These are phyloP conservation scores for Danionella dracula DNA, from an alignment of 2,797 vertebrate species.

Conservation along the genomic window DNA sequence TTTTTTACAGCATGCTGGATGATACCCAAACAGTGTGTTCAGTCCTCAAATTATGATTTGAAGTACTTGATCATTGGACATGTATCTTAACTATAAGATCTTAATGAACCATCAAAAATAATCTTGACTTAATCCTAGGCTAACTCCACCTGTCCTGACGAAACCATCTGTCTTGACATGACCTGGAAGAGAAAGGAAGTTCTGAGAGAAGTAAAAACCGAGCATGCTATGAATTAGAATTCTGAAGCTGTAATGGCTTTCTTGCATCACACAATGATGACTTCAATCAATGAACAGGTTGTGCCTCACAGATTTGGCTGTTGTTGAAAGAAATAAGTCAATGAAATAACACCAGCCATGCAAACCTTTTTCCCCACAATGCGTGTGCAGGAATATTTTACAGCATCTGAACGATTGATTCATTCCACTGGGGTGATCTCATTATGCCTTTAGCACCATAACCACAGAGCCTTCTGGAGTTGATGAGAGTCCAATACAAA, in stretches of 20 bases:
- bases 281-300: constrained; percentile 32
- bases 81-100: no score
- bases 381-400: constrained; percentile 1
- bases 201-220: constrained; percentile 4
- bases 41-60: no score
- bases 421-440: constrained; percentile 31
- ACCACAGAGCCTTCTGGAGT: neutral
- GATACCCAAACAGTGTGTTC: no score
- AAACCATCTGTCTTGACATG: no score
- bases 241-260: constrained; percentile 19
- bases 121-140: no score
- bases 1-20: no score
- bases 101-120: no score
- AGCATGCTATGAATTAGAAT: constrained; percentile 14
- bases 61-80: no score
- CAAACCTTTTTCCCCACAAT: neutral
- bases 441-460: constrained; percentile 35
- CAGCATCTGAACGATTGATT: constrained; percentile 39
- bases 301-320: neutral
- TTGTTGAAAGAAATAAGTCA: constrained; percentile 19
- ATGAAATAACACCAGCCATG: constrained; percentile 30
- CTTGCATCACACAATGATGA: constrained; percentile 18
- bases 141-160: no score
- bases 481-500: neutral
- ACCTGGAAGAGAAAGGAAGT: neutral